Evolutionary conservation across 23 tunicate genomes (phyloP), one percentile per base, ranked within the genome.

Genomic region (Ascidia mentula): DNA sequence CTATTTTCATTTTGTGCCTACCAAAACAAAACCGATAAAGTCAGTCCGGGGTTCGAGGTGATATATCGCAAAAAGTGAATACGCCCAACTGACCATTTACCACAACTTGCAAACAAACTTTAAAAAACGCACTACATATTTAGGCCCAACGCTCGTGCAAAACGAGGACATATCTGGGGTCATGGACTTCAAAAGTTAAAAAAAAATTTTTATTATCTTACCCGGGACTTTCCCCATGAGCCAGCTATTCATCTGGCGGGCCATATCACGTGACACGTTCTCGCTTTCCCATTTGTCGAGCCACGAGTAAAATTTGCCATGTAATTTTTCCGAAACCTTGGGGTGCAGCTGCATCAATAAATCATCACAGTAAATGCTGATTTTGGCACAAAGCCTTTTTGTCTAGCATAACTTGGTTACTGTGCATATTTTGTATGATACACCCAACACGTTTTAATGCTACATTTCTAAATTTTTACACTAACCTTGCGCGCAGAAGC

Each of bases 241-340:
- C 89, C 89, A 85, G 40, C 78, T 85, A 38, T 72, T 85, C 37
- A 83, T 78, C 38, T 85, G 89, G 1, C 65, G 59, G 0, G 83
- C 83, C 79, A 78, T 85, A 72, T 85, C 89, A 34, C 89, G 74
- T 34, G 83, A 80, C 28, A 85, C 79, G 65, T 85, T 85, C 24
- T 85, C 89, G 40, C 70, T 75, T 37, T 85, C 89, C 89, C 89
- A 85, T 80, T 78, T 85, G 17, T 24, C 40, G 38, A 34, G 72
- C 82, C 82, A 85, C 34, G 46, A 45, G 40, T 42, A 53, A 42
- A 85, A 85, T 8, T 42, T 60, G 30, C 42, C 73, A 37, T 78
- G 78, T 26, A 78, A 59, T 36, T 72, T 78, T 59, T 40, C 36
- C 32, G 72, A 53, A 32, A 85, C 46, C 71, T 61, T 79, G 22